phyloP scores from a whole-genome alignment of 2,888 invertebrate species.

The Drosophila eohydei region DNA sequence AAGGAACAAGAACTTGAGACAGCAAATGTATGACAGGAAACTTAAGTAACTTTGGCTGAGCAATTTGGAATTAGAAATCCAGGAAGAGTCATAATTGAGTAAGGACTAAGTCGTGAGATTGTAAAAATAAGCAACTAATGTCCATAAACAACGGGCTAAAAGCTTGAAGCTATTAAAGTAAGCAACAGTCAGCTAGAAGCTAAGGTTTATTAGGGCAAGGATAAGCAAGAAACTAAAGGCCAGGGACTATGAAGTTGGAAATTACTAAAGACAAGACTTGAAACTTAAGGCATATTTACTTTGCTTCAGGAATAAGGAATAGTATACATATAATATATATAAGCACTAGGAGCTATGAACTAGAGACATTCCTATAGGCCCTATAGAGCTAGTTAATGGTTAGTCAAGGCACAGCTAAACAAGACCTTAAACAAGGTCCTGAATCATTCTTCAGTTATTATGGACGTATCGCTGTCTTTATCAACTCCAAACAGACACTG shows the following conservation, averaged over 20 bases:
- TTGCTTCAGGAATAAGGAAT: no score
- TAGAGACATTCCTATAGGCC: background rate
- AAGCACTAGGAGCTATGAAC: background rate
- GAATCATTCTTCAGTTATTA: background rate
- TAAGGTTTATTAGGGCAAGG: background rate
- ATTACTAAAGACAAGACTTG: no score
- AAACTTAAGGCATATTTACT: background rate
- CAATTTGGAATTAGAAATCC: no score
- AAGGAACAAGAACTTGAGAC: background rate
- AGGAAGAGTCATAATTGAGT: background rate
- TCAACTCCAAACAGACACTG: background rate
- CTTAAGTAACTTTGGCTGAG: background rate
- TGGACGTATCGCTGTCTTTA: background rate
- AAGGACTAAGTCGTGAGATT: background rate
- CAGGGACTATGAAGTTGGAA: background rate
- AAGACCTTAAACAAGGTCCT: no score
- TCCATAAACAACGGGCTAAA: background rate
- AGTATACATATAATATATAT: no score
- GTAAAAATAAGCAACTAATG: no score
- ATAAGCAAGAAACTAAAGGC: background rate
- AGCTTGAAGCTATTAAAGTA: background rate
- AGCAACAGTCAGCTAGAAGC: no score
- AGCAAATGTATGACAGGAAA: background rate
- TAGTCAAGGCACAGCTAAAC: accelerated
- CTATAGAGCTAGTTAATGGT: background rate